A percentile compares a stretch with the other conserved stretches of the same genome.
Evolutionary conservation across 2,888 invertebrate species (phyloP).

Genomic region (Urechis unicinctus): DNA sequence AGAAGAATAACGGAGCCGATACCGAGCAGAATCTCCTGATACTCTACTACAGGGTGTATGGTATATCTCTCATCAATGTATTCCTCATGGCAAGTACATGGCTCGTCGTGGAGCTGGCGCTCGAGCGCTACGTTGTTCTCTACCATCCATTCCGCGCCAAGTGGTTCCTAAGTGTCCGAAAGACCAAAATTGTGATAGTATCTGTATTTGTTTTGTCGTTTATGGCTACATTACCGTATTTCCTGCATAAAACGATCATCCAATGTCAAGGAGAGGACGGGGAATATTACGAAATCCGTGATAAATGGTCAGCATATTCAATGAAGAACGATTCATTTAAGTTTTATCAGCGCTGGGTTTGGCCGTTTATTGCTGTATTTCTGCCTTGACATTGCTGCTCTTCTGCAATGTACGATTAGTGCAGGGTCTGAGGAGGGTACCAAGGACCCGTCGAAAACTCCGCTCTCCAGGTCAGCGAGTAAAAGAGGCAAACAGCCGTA

Average conservation of each 20-base stretch:
- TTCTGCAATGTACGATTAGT: constrained; percentile 41
- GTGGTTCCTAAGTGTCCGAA: constrained; percentile 8
- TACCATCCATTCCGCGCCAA: constrained; percentile 62
- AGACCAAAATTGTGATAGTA: constrained; percentile 59
- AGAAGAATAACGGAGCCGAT: neutral
- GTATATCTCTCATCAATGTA: constrained; percentile 35
- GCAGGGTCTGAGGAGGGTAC: constrained; percentile 13
- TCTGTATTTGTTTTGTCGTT: constrained; percentile 64
- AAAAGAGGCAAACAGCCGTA: constrained; percentile 5
- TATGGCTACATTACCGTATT: constrained; percentile 61
- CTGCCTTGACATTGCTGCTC: constrained; percentile 35
- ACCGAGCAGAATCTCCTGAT: neutral
- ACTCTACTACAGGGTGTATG: constrained; percentile 28
- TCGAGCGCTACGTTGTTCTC: constrained; percentile 69
- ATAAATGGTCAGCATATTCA: neutral
- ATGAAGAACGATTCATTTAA: neutral
- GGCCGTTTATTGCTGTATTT: constrained; percentile 40
- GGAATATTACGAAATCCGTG: neutral
- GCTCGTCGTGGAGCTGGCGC: constrained; percentile 68
- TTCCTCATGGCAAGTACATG: constrained; percentile 64
- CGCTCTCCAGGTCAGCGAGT: constrained; percentile 1
- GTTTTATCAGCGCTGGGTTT: constrained; percentile 17
- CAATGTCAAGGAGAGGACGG: neutral
- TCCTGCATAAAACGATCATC: constrained; percentile 6
- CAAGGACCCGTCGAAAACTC: constrained; percentile 1